These are phyloP conservation scores for Gnathonemus longibarbis DNA, from an alignment of 2,113 vertebrate species.

Conservation along the genomic window DNA sequence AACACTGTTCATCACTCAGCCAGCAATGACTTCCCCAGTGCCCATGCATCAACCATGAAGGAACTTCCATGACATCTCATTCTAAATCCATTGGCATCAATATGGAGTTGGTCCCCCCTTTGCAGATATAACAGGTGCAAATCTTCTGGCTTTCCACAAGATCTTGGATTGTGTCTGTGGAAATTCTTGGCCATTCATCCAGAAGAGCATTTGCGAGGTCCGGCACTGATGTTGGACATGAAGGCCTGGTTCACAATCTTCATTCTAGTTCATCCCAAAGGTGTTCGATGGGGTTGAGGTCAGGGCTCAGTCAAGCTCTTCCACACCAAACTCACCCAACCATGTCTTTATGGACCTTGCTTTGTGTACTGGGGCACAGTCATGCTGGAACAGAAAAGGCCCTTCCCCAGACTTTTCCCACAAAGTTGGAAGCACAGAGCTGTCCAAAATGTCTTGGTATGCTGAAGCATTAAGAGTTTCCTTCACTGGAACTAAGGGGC, in stretches of 20 bases:
- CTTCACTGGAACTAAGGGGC: neutral
- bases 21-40: conserved; percentile 45
- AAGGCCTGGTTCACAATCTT: neutral
- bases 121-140: neutral
- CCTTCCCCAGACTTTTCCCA: neutral
- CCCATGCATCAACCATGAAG: neutral
- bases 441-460: neutral
- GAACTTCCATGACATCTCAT: neutral
- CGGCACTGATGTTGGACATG: neutral
- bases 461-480: neutral
- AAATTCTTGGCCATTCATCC: neutral
- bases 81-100: neutral
- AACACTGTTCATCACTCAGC: conserved; percentile 63
- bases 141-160: neutral
- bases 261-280: neutral
- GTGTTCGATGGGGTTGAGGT: neutral
- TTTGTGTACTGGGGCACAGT: neutral
- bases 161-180: neutral
- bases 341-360: neutral
- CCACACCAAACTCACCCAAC: neutral
- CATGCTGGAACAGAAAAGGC: neutral
- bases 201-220: neutral
- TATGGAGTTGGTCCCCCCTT: neutral
- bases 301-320: neutral
- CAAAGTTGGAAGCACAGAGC: neutral